Conservation (phyloP, 2,113 vertebrate species). For the Zosterops lateralis region DNA sequence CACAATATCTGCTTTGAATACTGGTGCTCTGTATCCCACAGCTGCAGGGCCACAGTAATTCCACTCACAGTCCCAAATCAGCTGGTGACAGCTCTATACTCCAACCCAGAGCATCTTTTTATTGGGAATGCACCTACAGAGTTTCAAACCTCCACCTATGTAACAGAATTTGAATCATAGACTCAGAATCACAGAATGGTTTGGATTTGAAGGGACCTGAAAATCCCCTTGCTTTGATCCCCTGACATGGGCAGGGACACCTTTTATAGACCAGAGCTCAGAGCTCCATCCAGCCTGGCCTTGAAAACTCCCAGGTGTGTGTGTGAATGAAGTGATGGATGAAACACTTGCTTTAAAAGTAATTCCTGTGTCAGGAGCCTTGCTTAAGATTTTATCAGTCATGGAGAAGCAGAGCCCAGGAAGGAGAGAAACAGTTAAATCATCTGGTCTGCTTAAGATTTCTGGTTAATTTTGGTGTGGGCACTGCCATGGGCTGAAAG, state of each 20-base stretch:
- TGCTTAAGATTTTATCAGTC: background rate
- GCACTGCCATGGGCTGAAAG: background rate
- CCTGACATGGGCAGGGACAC: background rate
- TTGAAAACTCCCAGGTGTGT: background rate
- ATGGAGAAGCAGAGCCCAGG: background rate
- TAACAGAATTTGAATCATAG: rapidly evolving
- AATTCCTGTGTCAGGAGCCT: background rate
- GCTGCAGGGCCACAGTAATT: background rate
- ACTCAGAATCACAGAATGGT: background rate
- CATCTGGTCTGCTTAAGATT: background rate
- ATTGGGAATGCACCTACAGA: background rate
- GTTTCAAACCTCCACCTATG: background rate
- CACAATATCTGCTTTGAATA: background rate
- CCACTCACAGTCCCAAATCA: background rate
- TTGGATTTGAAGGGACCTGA: background rate
- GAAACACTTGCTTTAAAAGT: background rate
- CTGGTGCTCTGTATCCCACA: background rate
- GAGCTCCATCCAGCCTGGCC: background rate
- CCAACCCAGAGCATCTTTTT: background rate
- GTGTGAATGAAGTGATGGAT: background rate
- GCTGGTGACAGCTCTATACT: background rate
- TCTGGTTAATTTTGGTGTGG: background rate
- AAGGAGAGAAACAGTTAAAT: background rate
- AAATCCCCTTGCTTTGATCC: background rate
- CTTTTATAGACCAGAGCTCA: background rate